These are phyloP conservation scores for Aporrectodea caliginosa DNA, from an alignment of 1,140 invertebrate species.

Conservation along the genomic window DNA sequence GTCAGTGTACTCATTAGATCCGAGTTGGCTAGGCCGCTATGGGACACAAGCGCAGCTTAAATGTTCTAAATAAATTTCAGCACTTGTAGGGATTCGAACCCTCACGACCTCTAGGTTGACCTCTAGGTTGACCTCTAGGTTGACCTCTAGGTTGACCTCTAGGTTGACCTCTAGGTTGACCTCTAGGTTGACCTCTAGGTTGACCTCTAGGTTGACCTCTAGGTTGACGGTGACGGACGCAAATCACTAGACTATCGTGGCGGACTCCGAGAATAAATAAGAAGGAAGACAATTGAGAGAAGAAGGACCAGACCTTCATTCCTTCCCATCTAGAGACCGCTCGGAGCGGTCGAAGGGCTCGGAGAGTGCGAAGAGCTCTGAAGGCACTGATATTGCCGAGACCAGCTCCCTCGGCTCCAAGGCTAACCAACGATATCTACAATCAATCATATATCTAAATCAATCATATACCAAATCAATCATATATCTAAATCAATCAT, in stretches of 20 bases:
- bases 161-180: too few species aligned
- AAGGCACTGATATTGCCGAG: constrained; percentile 68
- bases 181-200: neutral
- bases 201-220: neutral
- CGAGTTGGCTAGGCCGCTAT: too few species aligned
- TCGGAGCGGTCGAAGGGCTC: constrained; percentile 81
- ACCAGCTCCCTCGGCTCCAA: constrained; percentile 27
- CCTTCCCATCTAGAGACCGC: constrained; percentile 91
- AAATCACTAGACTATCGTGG: neutral
- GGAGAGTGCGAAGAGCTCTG: constrained; percentile 74
- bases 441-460: too few species aligned
- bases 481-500: too few species aligned
- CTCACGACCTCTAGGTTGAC: too few species aligned
- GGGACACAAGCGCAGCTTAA: too few species aligned
- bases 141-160: too few species aligned
- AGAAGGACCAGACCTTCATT: constrained; percentile 64
- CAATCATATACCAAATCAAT: too few species aligned
- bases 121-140: too few species aligned
- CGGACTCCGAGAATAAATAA: neutral
- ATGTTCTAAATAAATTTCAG: too few species aligned
- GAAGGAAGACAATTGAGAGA: neutral
- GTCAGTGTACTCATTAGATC: too few species aligned
- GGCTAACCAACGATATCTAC: constrained; percentile 60
- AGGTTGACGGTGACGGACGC: neutral
- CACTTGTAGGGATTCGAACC: too few species aligned